These are phyloP conservation scores for Gorsachius goisagi DNA, from an alignment of 2,113 vertebrate species.

Conservation along the genomic window DNA sequence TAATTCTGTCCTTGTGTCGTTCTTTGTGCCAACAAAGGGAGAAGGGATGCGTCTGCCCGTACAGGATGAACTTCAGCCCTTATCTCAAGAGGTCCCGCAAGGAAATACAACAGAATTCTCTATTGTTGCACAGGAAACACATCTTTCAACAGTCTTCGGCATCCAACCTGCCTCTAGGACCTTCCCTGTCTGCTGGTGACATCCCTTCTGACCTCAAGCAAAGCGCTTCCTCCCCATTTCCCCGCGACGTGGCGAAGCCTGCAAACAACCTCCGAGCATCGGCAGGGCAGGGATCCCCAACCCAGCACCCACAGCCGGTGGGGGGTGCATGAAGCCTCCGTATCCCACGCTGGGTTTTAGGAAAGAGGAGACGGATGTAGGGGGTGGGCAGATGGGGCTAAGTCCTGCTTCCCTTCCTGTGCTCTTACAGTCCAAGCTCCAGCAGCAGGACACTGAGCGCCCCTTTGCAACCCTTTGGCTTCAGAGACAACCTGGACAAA, in stretches of 20 bases:
- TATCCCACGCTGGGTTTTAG: background rate
- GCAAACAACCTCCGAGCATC: fast-evolving
- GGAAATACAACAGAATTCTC: background rate
- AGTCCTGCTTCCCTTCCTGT: background rate
- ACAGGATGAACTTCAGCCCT: background rate
- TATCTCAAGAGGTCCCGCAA: slow-evolving; percentile 4
- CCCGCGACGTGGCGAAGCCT: fast-evolving
- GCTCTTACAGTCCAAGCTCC: background rate
- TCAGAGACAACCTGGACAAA: background rate
- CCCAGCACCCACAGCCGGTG: fast-evolving
- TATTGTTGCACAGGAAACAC: slow-evolving; percentile 18
- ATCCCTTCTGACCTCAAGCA: background rate
- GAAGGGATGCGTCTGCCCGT: background rate
- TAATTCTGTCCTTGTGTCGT: background rate
- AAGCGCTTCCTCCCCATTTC: background rate
- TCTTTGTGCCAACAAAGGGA: background rate
- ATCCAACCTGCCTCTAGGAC: background rate
- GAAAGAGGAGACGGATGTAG: background rate
- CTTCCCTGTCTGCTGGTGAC: background rate
- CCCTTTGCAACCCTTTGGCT: background rate
- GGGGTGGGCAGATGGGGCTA: background rate
- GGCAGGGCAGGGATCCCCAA: background rate
- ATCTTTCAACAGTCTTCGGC: background rate
- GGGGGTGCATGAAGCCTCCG: fast-evolving
- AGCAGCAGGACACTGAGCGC: background rate